These are phyloP conservation scores for Fukomys damarensis DNA, from an alignment of 2,113 vertebrate genomes.

Conservation along the genomic window DNA sequence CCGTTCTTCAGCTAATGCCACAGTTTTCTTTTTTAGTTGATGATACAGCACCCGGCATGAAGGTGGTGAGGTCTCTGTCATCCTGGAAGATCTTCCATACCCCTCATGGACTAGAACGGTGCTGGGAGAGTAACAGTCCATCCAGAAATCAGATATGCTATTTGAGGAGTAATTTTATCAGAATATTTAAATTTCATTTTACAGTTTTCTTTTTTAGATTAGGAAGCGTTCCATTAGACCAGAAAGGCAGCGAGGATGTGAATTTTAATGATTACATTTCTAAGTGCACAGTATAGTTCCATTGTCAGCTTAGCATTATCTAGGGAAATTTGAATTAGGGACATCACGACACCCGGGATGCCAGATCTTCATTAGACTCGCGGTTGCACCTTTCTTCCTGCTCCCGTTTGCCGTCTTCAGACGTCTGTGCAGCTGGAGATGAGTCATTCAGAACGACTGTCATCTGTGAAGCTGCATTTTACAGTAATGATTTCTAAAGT, in stretches of 20 bases:
- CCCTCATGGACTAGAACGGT: neutral
- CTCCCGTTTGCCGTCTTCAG: neutral
- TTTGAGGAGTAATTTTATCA: constrained; percentile 47
- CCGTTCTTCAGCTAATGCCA: neutral
- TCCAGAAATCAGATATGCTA: neutral
- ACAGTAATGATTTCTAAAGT: constrained; percentile 53
- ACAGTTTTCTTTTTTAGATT: neutral
- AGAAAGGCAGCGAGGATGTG: neutral
- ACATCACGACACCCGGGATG: neutral
- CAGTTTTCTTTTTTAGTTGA: neutral
- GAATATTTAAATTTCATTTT: constrained; percentile 7
- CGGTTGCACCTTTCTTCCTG: neutral
- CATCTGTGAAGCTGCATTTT: constrained; percentile 34
- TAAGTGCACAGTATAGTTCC: neutral
- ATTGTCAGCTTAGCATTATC: constrained; percentile 18
- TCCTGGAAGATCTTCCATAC: neutral
- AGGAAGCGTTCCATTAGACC: neutral
- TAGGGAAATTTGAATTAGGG: neutral
- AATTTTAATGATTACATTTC: constrained; percentile 12
- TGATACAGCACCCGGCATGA: neutral
- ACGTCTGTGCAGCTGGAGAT: constrained; percentile 34
- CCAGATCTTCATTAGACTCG: neutral
- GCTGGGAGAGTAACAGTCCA: neutral
- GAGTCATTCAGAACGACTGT: constrained; percentile 56
- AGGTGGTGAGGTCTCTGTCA: neutral